phyloP scores from a whole-genome alignment of 2,113 vertebrate genomes.

The Atrichornis clamosus region DNA sequence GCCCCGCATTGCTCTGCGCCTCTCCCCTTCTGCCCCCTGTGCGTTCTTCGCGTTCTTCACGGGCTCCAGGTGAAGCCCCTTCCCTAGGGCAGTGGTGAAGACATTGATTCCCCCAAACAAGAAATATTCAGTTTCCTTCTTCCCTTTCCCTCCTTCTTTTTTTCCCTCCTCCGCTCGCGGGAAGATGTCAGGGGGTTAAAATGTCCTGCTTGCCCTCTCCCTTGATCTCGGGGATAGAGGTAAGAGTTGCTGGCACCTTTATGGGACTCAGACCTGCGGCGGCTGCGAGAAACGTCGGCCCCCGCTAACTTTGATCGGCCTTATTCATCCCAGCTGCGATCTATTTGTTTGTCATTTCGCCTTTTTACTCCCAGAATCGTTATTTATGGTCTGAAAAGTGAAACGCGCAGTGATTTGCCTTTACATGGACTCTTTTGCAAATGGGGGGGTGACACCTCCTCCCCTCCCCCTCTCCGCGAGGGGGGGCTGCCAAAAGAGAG shows the following conservation, averaged over 20 bases:
- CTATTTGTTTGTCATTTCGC: slow-evolving; percentile 72
- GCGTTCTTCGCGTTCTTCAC: background rate
- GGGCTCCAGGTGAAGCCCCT: background rate
- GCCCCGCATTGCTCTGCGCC: rapidly evolving
- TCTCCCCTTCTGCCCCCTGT: background rate
- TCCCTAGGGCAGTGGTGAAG: background rate
- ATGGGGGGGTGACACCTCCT: background rate
- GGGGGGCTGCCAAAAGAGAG: background rate
- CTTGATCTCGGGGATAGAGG: slow-evolving; percentile 53
- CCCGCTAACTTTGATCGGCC: slow-evolving; percentile 69
- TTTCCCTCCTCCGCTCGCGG: background rate
- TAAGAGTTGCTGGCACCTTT: slow-evolving; percentile 58
- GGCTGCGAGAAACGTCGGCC: background rate
- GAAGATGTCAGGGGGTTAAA: slow-evolving; percentile 55
- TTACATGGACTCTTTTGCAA: background rate
- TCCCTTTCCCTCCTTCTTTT: background rate
- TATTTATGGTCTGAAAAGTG: slow-evolving; percentile 64
- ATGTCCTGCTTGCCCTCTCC: background rate
- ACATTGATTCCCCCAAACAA: background rate
- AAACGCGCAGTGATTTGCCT: background rate
- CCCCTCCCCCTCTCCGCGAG: background rate
- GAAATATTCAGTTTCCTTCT: background rate
- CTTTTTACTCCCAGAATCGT: slow-evolving; percentile 59
- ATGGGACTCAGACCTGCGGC: slow-evolving; percentile 49
- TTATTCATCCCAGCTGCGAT: slow-evolving; percentile 75